phyloP scores from a whole-genome alignment of 2,113 vertebrate species.

The Salvelinus fontinalis region DNA sequence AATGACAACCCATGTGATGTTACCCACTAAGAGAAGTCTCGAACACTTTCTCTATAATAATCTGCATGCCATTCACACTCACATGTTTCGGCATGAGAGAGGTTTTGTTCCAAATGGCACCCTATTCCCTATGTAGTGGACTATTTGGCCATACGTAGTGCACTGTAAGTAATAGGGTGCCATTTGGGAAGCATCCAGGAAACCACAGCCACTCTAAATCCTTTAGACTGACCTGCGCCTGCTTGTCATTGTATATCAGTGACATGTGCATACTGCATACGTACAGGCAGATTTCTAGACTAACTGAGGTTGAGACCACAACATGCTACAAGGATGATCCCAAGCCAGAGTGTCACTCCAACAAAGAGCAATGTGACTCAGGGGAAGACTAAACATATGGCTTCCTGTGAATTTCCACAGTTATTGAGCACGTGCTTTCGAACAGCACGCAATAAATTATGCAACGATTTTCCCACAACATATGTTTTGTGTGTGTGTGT shows the following conservation, averaged over 20 bases:
- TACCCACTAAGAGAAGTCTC: no score
- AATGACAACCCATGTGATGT: no score
- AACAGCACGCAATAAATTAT: constrained; percentile 47
- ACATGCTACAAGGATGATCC: background rate
- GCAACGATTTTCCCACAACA: constrained; percentile 31
- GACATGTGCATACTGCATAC: background rate
- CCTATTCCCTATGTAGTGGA: no score
- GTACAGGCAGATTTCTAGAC: background rate
- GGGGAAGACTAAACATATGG: constrained; percentile 14
- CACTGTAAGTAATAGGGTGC: no score
- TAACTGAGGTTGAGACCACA: background rate
- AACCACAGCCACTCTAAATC: no score
- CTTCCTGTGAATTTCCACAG: constrained; percentile 14
- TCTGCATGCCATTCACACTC: no score
- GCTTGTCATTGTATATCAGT: background rate
- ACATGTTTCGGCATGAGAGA: no score
- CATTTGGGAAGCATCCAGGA: no score
- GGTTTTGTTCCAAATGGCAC: no score
- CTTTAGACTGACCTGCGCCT: no score
- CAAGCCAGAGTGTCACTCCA: background rate
- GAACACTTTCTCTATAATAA: no score
- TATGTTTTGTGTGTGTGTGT: constrained; percentile 23
- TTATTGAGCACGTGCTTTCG: constrained; percentile 25
- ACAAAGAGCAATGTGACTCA: background rate
- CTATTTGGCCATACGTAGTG: no score